phyloP scores from a whole-genome alignment of 2,113 vertebrate species.

The Amblyornis subalaris region DNA sequence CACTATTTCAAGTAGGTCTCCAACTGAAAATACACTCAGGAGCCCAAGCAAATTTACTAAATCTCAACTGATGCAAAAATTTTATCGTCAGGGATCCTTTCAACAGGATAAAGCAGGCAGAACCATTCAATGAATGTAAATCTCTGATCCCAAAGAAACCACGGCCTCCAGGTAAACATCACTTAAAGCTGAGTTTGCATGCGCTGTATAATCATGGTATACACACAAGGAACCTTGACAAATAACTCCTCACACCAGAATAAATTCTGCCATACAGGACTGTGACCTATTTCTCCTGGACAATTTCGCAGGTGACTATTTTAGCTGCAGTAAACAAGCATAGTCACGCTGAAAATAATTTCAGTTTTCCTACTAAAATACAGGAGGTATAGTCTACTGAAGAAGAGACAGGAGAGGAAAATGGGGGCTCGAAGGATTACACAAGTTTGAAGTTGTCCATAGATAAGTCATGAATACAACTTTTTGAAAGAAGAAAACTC shows the following conservation, averaged over 20 bases:
- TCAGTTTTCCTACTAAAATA: constrained; percentile 36
- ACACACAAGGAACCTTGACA: background rate
- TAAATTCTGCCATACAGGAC: background rate
- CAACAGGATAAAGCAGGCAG: constrained; percentile 29
- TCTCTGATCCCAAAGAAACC: constrained; percentile 37
- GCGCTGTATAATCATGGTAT: background rate
- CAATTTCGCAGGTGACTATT: constrained; percentile 24
- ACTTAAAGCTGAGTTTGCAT: background rate
- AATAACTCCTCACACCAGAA: background rate
- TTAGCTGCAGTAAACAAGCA: background rate
- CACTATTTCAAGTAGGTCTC: background rate
- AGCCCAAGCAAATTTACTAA: background rate
- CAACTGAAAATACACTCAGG: background rate
- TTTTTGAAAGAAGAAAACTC: constrained; percentile 23
- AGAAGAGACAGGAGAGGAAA: constrained; percentile 18
- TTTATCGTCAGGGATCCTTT: constrained; percentile 21
- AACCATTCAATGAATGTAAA: constrained; percentile 39
- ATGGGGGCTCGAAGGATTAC: background rate
- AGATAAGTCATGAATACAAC: constrained; percentile 11
- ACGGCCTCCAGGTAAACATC: constrained; percentile 8
- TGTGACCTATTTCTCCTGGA: background rate
- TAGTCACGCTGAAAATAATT: background rate
- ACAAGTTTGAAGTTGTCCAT: constrained; percentile 2
- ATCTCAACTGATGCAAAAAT: background rate
- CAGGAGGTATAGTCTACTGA: constrained; percentile 36